phyloP scores from a whole-genome alignment of 2,113 vertebrate species.

The Hippoglossus stenolepis region DNA sequence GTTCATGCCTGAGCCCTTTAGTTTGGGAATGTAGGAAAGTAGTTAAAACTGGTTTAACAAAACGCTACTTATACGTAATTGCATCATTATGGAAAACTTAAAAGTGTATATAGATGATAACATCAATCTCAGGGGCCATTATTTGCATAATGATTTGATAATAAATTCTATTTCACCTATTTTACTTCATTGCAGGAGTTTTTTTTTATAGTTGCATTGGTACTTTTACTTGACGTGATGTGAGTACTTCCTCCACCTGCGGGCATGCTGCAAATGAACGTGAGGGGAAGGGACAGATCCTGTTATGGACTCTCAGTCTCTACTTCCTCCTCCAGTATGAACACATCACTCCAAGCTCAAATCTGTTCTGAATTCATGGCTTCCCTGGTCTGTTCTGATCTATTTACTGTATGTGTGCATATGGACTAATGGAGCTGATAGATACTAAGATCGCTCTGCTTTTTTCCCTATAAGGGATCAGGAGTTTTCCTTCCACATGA shows the following conservation, averaged over 20 bases:
- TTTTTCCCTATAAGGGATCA: not conserved
- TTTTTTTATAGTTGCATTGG: not conserved
- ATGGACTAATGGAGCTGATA: not conserved
- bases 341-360: not conserved
- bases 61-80: too few relatives aligned
- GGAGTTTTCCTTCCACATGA: slow-evolving; percentile 20
- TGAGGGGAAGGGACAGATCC: not conserved
- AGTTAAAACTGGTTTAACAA: too few relatives aligned
- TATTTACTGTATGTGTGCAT: not conserved
- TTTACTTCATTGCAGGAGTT: too few relatives aligned
- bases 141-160: too few relatives aligned
- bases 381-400: not conserved
- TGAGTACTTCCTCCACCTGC: not conserved
- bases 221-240: not conserved
- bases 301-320: not conserved
- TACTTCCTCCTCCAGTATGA: slow-evolving; percentile 5
- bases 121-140: too few relatives aligned
- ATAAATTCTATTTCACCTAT: too few relatives aligned
- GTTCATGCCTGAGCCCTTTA: too few relatives aligned
- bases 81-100: too few relatives aligned
- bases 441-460: not conserved
- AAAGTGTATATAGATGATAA: too few relatives aligned
- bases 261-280: not conserved
- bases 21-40: too few relatives aligned
- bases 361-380: not conserved